Conservation (phyloP, 2,888 invertebrate species). For the Aplocera efformata region DNA sequence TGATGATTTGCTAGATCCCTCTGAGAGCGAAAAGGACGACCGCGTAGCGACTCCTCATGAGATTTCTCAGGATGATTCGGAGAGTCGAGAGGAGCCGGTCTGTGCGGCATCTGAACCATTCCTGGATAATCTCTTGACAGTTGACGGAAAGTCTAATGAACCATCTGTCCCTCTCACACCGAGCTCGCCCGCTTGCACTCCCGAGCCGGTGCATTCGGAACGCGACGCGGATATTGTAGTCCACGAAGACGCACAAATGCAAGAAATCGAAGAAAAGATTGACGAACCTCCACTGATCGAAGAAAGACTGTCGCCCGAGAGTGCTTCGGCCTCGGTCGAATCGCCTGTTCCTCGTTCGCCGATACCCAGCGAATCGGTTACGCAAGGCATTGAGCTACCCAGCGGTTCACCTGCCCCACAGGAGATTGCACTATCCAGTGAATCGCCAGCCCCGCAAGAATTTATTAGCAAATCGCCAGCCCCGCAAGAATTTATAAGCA, state of each 20-base stretch:
- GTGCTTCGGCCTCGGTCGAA: not conserved
- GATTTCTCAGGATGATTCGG: constrained; percentile 61
- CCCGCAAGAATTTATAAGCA: constrained; percentile 7
- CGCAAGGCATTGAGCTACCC: not conserved
- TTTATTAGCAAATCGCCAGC: constrained; percentile 6
- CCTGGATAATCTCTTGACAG: constrained; percentile 5
- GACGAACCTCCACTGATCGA: constrained; percentile 6
- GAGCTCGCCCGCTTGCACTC: constrained; percentile 23
- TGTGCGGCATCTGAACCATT: constrained; percentile 24
- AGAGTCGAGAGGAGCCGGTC: constrained; percentile 51
- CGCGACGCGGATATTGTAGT: constrained; percentile 13
- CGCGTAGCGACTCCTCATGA: constrained; percentile 56
- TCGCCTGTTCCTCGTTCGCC: not conserved
- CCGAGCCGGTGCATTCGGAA: constrained; percentile 28
- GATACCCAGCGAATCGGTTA: no score
- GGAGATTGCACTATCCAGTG: not conserved
- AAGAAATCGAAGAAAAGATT: constrained; percentile 3
- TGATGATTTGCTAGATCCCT: constrained; percentile 60
- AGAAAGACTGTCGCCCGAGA: constrained; percentile 11
- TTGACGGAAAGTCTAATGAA: constrained; percentile 13
- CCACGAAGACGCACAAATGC: constrained; percentile 17
- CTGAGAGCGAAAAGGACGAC: constrained; percentile 59
- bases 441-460: no score
- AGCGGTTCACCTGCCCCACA: not conserved
- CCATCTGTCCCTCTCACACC: not conserved